Percentiles rank a stretch among this genome's conserved stretches.
Evolutionary conservation across 2,888 invertebrate genomes (phyloP).

Genomic region (Apomyelois bistriatella): DNA sequence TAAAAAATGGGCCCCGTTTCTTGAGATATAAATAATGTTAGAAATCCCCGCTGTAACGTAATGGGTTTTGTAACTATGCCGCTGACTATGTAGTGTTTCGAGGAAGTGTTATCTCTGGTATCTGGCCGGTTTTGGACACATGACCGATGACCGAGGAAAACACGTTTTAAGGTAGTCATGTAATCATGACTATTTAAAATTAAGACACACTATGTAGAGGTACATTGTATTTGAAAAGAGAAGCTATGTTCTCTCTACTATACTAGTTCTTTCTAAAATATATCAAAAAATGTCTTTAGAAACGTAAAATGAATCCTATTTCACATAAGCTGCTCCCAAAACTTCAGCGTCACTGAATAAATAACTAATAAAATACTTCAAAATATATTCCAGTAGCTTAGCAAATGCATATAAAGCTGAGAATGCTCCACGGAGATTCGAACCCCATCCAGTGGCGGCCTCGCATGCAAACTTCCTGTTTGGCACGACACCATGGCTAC

Average conservation of each 20-base stretch:
- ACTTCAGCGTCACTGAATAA: conserved; percentile 1
- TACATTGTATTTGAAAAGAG: too few relatives aligned
- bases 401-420: conserved; percentile 41
- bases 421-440: conserved; percentile 55
- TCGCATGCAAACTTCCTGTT: conserved; percentile 74
- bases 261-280: too few relatives aligned
- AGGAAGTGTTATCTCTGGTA: background rate
- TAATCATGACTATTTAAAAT: background rate
- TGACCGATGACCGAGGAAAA: conserved; percentile 7
- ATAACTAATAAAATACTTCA: conserved; percentile 11
- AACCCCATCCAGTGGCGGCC: conserved; percentile 64
- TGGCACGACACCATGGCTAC: conserved; percentile 70
- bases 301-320: too few relatives aligned
- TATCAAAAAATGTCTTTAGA: too few relatives aligned
- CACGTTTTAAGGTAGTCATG: background rate
- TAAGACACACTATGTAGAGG: too few relatives aligned
- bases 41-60: conserved; percentile 49
- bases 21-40: conserved; percentile 68
- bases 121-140: conserved; percentile 1
- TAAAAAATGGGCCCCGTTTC: conserved; percentile 75
- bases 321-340: conserved; percentile 8
- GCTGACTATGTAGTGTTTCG: conserved; percentile 5
- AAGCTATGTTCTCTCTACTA: background rate
- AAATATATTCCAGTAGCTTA: conserved; percentile 3
- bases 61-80: conserved; percentile 36